Base-by-base conservation (phyloP, 1,140 invertebrate species). In the Papilio aristodemus region DNA sequence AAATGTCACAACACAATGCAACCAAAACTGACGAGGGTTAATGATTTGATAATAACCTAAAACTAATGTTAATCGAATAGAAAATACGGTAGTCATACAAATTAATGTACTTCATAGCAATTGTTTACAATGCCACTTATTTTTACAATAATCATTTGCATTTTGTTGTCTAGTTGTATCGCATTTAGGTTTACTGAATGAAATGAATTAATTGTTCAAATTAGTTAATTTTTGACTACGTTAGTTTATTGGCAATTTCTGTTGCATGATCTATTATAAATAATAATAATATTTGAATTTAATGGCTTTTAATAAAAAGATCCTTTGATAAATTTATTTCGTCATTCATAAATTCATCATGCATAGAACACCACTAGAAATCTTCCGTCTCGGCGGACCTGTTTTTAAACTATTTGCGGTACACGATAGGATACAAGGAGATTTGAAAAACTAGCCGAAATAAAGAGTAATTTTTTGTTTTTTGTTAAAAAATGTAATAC, bases 201-300 rank as follows among this genome's bases (percentile, higher is more conserved):
- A 54, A 4, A 11, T 54, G 46, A 54, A 54, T 25, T 22, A 22
- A 54, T 54, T 54, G 46, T 54, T 54, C 46, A 54, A 54, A 54
- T 54, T 54, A 54, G 19, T 54, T 54, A 54, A 54, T 25, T 22
- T 9, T 54, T 54, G 46, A 19, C 19, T 46, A 46, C 19, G 43
- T 66, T 25, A 43, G 38, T 64, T 66, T 66, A 66, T 36, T 66
- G 22, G 25, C 36, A 50, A 66, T 50, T 22, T 32, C 62, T 66
- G 63, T 66, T 66, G 50, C 27, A 50, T 50, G 41, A 25, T 39
- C 43, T 66, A 66, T 50, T 25, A 14, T 17, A 13, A 73, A 57
- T 74, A 77, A 68, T 76, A 69, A 75, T 71, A 70, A 70, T 76
- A 72, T 75, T 69, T 75, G 39, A 67, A 75, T 74, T 76, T 77